Evolutionary conservation across 2,888 invertebrate species (phyloP), one percentile per base, ranked within the genome.

Genomic region (Drosophila flavopinicola): DNA sequence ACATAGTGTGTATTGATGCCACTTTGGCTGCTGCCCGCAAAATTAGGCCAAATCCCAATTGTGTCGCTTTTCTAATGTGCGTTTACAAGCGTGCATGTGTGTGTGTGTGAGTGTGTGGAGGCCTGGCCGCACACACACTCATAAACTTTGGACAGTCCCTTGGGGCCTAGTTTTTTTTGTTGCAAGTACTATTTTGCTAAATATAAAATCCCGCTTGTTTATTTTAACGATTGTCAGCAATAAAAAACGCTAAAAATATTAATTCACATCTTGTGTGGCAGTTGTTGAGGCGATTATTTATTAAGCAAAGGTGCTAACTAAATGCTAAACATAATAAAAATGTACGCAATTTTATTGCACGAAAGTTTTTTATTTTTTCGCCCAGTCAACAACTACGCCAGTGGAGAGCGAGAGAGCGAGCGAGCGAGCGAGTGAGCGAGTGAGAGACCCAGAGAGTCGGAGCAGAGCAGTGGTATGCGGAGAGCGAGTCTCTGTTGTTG

Each of bases 281-380:
- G 47, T 11, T 41, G 42, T 6, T 15, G 17, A 45, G 13, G 4
- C 20, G 35, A 38, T 57, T 49, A 71, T 56, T 71, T 56, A 64
- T 71, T 56, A 39, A 37, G 54, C 42, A 47, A 72, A 39, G 74
- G 74, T 60, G 85, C 66, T 84, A 76, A 79, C 45, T 56, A 60
- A 86, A 73, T 69, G 56, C 32, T 59, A 59, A 76, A n/a, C 44
- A 54, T 38, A 48, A 59, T 71, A 42, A 39, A 59, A 68, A 53
- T 48, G 23, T 15, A 51, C 42, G 39, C 52, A 54, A 42, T 25
- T 45, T 45, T 67, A 48, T 73, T 45, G 29, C 38, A 45, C 30
- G 32, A 75, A 58, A 27, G 39, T 56, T 70, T 37, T 29, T 49
- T 48, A 30, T 32, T 53, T 51, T 24, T 35, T 49, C 25, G 53